Evolutionary conservation across 2,113 vertebrate species (phyloP).

Genomic region (Chionis minor): DNA sequence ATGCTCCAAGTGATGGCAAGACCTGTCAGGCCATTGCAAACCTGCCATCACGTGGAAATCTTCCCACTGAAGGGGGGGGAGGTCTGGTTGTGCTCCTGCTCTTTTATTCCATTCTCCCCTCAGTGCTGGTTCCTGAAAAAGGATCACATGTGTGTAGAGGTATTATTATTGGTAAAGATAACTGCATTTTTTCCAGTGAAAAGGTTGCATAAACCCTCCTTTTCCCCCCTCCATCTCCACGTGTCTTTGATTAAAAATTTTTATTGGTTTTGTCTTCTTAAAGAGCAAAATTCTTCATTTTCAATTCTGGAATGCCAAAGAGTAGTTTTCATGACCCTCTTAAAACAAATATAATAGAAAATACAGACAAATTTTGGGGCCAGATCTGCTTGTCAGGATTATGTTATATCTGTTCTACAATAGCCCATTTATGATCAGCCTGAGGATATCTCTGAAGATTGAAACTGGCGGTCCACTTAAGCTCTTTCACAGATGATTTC

Average conservation of each 20-base stretch:
- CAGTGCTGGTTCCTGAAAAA: not conserved
- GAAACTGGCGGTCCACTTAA: not conserved
- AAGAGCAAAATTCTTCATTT: not conserved
- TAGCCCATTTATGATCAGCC: not conserved
- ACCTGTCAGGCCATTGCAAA: not conserved
- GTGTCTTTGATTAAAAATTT: not conserved
- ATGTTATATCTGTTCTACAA: not conserved
- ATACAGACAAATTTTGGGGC: not conserved
- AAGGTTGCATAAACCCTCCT: not conserved
- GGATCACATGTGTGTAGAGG: not conserved
- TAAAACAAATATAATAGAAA: not conserved
- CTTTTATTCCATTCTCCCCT: not conserved
- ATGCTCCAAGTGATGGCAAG: not conserved
- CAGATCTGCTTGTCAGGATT: not conserved
- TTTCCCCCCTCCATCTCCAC: not conserved
- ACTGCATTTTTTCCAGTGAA: conserved; percentile 14
- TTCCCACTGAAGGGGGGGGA: not conserved
- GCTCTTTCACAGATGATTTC: conserved; percentile 3
- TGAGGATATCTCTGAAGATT: not conserved
- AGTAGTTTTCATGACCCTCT: not conserved
- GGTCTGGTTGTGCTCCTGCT: not conserved
- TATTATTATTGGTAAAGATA: not conserved
- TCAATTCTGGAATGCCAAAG: not conserved
- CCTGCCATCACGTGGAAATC: not conserved
- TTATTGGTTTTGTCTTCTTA: not conserved